Evolutionary conservation across 23 tunicate species (phyloP).

Genomic region (Halocynthia aurantium): DNA sequence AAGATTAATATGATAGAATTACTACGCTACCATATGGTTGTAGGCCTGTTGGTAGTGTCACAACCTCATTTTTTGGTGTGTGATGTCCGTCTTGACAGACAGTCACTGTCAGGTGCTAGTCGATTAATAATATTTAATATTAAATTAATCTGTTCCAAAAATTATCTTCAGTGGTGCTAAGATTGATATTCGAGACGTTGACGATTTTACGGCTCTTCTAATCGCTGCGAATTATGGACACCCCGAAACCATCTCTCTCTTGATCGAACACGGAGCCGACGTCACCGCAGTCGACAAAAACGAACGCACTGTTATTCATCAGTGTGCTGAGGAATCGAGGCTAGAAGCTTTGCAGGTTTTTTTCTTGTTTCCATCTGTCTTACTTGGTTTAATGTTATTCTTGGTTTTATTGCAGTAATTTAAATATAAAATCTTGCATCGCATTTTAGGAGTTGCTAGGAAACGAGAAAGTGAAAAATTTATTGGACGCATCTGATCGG

Average conservation of each 20-base stretch:
- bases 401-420: neutral
- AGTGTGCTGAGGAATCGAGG: constrained; percentile 82
- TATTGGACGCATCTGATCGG: constrained; percentile 63
- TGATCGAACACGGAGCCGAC: constrained; percentile 76
- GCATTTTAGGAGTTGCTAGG: constrained; percentile 1
- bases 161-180: constrained; percentile 49
- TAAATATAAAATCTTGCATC: neutral
- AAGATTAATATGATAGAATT: too few species aligned
- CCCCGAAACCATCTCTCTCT: constrained; percentile 38
- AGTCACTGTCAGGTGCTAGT: too few species aligned
- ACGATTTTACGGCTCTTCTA: constrained; percentile 74
- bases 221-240: constrained; percentile 95
- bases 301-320: constrained; percentile 56
- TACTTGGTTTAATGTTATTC: neutral
- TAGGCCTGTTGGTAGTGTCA: too few species aligned
- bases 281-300: constrained; percentile 75
- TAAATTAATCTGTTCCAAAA: neutral
- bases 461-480: constrained; percentile 27
- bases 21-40: too few species aligned
- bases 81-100: too few species aligned
- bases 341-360: constrained; percentile 69
- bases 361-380: neutral
- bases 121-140: too few species aligned
- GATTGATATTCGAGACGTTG: constrained; percentile 64
- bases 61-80: too few species aligned